A percentile compares a stretch with the other conserved stretches of the same genome.
Conservation (phyloP, 2,113 vertebrate genomes). For the Jaculus jaculus region DNA sequence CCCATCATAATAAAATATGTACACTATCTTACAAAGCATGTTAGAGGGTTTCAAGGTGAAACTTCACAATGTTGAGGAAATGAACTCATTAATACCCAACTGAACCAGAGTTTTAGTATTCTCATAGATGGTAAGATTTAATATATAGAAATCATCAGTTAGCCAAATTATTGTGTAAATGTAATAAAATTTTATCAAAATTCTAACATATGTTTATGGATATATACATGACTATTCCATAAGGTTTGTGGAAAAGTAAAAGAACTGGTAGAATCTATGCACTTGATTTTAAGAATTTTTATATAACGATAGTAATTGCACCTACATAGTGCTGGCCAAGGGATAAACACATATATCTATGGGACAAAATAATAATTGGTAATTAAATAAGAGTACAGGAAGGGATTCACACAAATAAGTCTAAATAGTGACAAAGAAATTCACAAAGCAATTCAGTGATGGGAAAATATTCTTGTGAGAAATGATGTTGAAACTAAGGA, state of each 20-base stretch:
- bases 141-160: too few relatives aligned
- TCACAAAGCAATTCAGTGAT: background rate
- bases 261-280: background rate
- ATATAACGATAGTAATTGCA: background rate
- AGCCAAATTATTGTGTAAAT: background rate
- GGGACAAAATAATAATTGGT: background rate
- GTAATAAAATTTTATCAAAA: background rate
- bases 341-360: background rate
- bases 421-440: background rate
- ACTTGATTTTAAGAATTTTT: background rate
- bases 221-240: background rate
- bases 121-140: background rate
- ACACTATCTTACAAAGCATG: background rate
- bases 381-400: background rate
- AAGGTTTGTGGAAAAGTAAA: background rate
- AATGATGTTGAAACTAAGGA: too few relatives aligned
- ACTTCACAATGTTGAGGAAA: background rate
- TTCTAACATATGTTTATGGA: background rate
- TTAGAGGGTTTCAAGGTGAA: background rate
- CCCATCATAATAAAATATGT: background rate
- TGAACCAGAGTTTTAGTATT: background rate
- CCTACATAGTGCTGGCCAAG: background rate
- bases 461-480: background rate
- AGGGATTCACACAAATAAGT: background rate
- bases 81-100: background rate